Evolutionary conservation across 2,797 vertebrate species (phyloP).

Genomic region (Mus spretus): DNA sequence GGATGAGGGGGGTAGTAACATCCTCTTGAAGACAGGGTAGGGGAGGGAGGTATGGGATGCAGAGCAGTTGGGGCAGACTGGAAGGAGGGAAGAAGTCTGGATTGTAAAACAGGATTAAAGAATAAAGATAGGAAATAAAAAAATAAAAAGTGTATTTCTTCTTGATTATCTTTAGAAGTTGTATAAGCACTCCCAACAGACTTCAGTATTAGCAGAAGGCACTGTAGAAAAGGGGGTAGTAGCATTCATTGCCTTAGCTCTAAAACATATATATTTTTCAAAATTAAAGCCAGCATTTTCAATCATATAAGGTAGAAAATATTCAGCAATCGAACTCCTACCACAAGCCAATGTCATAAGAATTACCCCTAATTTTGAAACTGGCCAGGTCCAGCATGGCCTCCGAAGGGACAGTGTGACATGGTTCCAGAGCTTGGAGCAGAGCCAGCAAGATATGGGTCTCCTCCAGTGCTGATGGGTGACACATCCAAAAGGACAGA

Average conservation of each 20-base stretch:
- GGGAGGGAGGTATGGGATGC: too few relatives aligned
- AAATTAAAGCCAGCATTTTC: background rate
- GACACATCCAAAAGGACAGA: background rate
- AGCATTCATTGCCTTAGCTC: background rate
- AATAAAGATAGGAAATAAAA: too few relatives aligned
- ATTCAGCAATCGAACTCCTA: background rate
- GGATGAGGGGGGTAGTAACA: too few relatives aligned
- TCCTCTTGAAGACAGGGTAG: too few relatives aligned
- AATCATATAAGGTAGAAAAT: background rate
- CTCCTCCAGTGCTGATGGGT: background rate
- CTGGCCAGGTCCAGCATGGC: background rate
- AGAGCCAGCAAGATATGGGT: background rate
- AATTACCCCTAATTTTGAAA: background rate
- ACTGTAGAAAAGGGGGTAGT: background rate
- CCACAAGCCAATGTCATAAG: background rate
- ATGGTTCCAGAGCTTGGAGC: background rate
- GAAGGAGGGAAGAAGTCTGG: too few relatives aligned
- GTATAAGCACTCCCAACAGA: background rate
- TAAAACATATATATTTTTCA: background rate
- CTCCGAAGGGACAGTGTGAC: background rate
- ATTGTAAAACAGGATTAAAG: too few relatives aligned
- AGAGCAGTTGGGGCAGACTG: too few relatives aligned
- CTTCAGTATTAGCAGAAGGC: background rate
- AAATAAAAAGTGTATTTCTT: background rate
- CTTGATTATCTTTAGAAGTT: background rate